Percentiles rank a stretch among this genome's conserved stretches.
Evolutionary conservation across 2,888 invertebrate species (phyloP).

Genomic region (Scaptomyza caliginosa): DNA sequence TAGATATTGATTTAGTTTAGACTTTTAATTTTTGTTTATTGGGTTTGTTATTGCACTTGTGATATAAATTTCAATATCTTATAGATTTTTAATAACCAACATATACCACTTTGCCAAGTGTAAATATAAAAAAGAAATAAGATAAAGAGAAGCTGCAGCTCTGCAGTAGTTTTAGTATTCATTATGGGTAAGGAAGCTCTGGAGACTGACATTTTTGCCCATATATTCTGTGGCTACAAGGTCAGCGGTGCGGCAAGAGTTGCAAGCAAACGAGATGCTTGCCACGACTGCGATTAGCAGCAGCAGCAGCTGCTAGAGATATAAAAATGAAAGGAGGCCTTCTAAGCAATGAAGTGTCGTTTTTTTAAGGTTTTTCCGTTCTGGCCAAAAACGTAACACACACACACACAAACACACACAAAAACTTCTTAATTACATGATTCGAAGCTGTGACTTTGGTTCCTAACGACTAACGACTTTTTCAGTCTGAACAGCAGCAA

Average conservation of each 20-base stretch:
- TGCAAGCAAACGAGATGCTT: constrained; percentile 38
- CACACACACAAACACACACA: constrained; percentile 10
- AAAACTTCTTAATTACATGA: constrained; percentile 66
- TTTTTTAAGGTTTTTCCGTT: constrained; percentile 48
- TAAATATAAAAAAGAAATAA: not conserved
- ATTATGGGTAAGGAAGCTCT: not conserved
- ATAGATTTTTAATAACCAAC: no score
- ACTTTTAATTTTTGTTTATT: no score
- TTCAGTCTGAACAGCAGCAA: no score
- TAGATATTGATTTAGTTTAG: no score
- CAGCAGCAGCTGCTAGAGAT: not conserved
- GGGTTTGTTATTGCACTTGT: no score
- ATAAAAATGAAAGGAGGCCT: constrained; percentile 65
- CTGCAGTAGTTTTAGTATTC: not conserved
- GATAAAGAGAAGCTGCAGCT: constrained; percentile 16
- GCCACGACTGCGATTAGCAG: constrained; percentile 16
- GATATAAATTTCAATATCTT: not conserved
- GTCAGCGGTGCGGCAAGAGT: constrained; percentile 41
- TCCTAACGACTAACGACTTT: constrained; percentile 13
- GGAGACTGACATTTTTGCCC: constrained; percentile 24
- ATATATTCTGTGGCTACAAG: constrained; percentile 48
- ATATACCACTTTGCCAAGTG: no score
- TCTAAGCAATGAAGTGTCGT: constrained; percentile 40
- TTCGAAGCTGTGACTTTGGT: constrained; percentile 38
- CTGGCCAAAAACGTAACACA: constrained; percentile 26